These are phyloP conservation scores for Orthonychiurus folsomi DNA, from an alignment of 2,888 invertebrate species.

Conservation along the genomic window DNA sequence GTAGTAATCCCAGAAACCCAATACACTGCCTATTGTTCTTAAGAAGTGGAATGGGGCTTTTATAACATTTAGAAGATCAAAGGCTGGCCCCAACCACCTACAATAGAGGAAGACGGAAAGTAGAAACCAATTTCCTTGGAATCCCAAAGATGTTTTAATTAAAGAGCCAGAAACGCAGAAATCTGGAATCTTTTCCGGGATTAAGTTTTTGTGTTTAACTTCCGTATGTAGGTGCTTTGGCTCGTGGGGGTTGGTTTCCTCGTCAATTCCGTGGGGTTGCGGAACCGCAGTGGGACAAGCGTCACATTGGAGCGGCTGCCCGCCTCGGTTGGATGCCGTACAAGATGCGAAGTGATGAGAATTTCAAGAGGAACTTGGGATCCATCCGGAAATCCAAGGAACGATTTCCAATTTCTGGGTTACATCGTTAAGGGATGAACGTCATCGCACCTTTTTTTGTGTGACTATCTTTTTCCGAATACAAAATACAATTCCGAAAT, in stretches of 20 bases:
- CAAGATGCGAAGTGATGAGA: neutral
- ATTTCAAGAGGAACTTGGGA: neutral
- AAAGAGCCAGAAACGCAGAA: neutral
- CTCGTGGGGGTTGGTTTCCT: conserved; percentile 39
- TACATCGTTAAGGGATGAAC: too few species aligned
- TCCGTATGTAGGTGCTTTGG: conserved; percentile 31
- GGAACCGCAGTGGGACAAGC: conserved; percentile 28
- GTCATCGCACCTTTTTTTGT: too few species aligned
- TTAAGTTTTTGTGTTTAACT: neutral
- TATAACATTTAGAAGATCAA: too few species aligned
- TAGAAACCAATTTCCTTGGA: too few species aligned
- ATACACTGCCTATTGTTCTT: too few species aligned
- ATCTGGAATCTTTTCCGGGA: too few species aligned
- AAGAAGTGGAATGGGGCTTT: neutral
- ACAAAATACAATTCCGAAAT: too few species aligned
- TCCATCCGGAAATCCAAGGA: neutral
- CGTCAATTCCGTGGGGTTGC: conserved; percentile 37
- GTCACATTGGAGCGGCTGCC: conserved; percentile 37
- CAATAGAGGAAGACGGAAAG: too few species aligned
- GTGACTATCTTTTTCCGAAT: too few species aligned
- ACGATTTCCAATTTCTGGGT: neutral
- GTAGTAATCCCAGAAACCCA: too few species aligned
- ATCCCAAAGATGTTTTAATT: neutral
- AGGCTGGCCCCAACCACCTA: too few species aligned
- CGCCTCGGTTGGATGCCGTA: conserved; percentile 26